These are phyloP conservation scores for Lontra canadensis DNA, from an alignment of 2,113 vertebrate species.

Conservation along the genomic window DNA sequence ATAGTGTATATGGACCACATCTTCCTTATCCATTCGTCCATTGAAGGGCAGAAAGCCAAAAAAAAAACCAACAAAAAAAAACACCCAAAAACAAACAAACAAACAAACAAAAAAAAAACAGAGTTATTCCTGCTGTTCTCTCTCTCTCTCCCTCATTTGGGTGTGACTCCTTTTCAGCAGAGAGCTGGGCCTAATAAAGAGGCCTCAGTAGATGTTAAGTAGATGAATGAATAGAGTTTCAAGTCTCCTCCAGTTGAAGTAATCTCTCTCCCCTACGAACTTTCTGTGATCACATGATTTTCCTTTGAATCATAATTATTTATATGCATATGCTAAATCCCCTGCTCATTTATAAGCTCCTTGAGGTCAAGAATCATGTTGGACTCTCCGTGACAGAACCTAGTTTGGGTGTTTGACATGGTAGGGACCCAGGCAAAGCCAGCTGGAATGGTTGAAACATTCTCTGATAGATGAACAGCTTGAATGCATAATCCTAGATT, in stretches of 20 bases:
- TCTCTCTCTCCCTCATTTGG: background rate
- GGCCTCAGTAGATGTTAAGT: background rate
- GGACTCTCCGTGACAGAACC: background rate
- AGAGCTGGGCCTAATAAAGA: background rate
- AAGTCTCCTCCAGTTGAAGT: background rate
- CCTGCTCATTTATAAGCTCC: background rate
- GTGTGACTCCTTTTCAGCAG: background rate
- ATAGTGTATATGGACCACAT: too few relatives aligned
- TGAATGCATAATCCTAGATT: background rate
- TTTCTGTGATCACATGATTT: background rate
- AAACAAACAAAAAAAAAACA: background rate
- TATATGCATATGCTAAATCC: background rate
- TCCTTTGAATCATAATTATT: background rate
- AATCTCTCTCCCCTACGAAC: background rate
- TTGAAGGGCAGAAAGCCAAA: too few relatives aligned
- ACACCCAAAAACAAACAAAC: too few relatives aligned
- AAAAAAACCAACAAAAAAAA: too few relatives aligned
- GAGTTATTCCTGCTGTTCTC: background rate
- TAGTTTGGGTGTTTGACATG: background rate
- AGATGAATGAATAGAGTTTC: background rate
- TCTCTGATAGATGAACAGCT: background rate
- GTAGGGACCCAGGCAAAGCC: background rate
- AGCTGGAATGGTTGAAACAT: background rate
- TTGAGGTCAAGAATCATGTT: slow-evolving; percentile 1
- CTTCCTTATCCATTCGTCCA: too few relatives aligned